Percentiles rank a stretch among this genome's conserved stretches.
Conservation (phyloP, 2,797 vertebrate species). For the Sternarchorhynchus goeldii region DNA sequence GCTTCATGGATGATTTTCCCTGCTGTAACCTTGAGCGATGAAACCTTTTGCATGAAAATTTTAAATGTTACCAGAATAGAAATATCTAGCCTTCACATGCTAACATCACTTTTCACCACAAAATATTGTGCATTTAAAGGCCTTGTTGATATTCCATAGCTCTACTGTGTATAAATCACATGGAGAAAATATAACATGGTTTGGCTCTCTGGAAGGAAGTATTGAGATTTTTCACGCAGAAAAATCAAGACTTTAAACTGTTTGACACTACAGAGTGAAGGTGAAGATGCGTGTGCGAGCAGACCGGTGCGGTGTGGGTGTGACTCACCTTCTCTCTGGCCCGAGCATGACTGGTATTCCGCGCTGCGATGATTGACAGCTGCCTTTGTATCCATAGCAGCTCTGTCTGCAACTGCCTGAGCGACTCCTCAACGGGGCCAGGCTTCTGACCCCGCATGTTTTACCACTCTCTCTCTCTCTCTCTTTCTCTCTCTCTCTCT, state of each 20-base stretch:
- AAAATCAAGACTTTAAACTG: too few species aligned
- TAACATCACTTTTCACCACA: too few species aligned
- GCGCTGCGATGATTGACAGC: constrained; percentile 71
- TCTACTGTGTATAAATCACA: too few species aligned
- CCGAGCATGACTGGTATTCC: constrained; percentile 63
- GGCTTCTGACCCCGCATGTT: constrained; percentile 74
- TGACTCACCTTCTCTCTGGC: constrained; percentile 66
- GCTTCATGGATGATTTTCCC: background rate
- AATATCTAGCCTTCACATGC: background rate
- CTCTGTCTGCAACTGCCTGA: constrained; percentile 78
- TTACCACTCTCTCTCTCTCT: constrained; percentile 56
- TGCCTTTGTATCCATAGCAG: constrained; percentile 81
- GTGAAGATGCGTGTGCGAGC: background rate
- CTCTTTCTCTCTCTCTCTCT: constrained; percentile 16
- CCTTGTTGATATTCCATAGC: too few species aligned
- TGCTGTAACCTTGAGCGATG: background rate
- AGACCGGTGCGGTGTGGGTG: background rate
- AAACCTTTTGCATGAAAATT: background rate
- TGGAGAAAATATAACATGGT: too few species aligned
- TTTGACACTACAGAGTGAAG: background rate
- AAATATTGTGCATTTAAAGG: too few species aligned
- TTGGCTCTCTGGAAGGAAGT: too few species aligned
- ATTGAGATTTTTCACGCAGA: too few species aligned
- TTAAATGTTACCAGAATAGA: background rate
- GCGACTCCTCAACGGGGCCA: constrained; percentile 65